phyloP scores from a whole-genome alignment of 2,797 vertebrate species.

The Pangasius larnaudii region DNA sequence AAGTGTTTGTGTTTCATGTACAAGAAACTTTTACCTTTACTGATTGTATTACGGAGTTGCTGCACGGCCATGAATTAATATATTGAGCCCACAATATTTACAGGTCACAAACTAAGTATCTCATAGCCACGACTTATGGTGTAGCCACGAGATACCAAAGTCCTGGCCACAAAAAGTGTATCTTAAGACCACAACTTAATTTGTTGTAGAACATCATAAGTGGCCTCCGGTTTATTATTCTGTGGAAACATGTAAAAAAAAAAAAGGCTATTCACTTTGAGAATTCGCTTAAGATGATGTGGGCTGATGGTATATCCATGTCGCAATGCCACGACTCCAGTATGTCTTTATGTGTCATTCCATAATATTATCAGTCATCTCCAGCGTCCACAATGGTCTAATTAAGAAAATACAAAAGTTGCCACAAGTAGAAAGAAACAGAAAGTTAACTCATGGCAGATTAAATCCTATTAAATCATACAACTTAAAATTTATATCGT shows the following conservation, averaged over 20 bases:
- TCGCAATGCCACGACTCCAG: neutral
- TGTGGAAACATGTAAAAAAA: neutral
- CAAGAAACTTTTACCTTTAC: neutral
- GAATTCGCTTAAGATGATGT: too few relatives aligned
- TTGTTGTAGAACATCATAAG: neutral
- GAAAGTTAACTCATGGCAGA: neutral
- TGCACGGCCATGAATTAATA: neutral
- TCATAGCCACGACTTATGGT: neutral
- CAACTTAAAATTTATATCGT: neutral
- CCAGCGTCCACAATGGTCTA: neutral
- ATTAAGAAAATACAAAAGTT: neutral
- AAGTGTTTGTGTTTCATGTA: neutral
- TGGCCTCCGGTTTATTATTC: neutral
- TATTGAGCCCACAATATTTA: neutral
- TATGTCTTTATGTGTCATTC: neutral
- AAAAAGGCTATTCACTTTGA: too few relatives aligned
- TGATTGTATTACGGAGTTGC: neutral
- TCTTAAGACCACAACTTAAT: neutral
- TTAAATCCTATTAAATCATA: neutral
- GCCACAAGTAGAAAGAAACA: neutral
- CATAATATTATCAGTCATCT: neutral
- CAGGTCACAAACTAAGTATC: neutral
- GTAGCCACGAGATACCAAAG: neutral
- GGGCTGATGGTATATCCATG: neutral
- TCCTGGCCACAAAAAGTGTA: neutral